Percentiles rank a stretch among this genome's conserved stretches.
phyloP scores from a whole-genome alignment of 1,140 invertebrate species.

The Elymnias hypermnestra region DNA sequence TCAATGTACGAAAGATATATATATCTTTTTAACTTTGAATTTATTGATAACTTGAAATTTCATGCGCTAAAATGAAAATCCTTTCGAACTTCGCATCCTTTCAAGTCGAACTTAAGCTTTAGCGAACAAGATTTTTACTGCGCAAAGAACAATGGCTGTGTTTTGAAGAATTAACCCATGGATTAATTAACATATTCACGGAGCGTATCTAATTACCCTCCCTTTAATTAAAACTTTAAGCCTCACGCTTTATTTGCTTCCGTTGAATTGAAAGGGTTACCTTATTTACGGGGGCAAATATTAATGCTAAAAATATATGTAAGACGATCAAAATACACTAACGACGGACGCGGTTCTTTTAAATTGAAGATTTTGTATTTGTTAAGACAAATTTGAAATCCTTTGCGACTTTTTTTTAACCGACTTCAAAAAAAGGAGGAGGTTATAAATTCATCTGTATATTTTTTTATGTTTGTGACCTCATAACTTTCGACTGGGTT shows the following conservation, averaged over 20 bases:
- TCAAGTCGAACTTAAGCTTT: conserved; percentile 7
- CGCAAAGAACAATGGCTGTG: conserved; percentile 55
- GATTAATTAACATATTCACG: conserved; percentile 70
- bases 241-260: conserved; percentile 61
- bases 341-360: no score
- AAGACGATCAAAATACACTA: background rate
- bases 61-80: no score
- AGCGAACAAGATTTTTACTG: conserved; percentile 51
- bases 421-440: no score
- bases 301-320: conserved; percentile 13
- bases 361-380: no score
- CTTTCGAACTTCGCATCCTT: conserved; percentile 6
- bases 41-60: no score
- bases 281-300: conserved; percentile 28
- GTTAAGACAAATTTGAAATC: no score
- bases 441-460: no score
- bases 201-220: conserved; percentile 65
- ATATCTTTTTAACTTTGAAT: no score
- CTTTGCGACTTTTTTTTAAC: no score
- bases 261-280: conserved; percentile 39
- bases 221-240: conserved; percentile 70
- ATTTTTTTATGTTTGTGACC: no score
- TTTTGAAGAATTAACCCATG: conserved; percentile 66
- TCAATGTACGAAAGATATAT: no score
- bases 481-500: no score